phyloP scores from a whole-genome alignment of 2,797 vertebrate genomes.

The Argya squamiceps region DNA sequence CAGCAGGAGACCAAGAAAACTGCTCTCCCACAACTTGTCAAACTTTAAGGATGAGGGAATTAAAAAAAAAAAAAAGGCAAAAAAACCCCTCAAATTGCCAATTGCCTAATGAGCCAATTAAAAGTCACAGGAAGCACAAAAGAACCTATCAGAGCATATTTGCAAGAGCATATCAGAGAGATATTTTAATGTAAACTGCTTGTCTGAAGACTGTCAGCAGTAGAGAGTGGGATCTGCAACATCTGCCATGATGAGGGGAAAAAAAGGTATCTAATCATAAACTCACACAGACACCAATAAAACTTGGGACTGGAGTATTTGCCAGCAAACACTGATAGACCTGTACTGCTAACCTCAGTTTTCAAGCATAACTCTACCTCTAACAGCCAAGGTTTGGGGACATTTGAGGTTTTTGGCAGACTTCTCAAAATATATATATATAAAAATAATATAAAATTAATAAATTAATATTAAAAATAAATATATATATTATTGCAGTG shows the following conservation, averaged over 20 bases:
- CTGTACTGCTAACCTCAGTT: not conserved
- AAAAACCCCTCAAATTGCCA: not conserved
- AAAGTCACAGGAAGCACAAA: not conserved
- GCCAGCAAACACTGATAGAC: not conserved
- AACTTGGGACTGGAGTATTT: not conserved
- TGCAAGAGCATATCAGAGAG: not conserved
- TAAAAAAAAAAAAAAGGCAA: not conserved
- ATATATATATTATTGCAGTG: not conserved
- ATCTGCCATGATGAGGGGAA: not conserved
- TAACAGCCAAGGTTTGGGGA: not conserved
- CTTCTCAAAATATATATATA: no score
- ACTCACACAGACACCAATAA: not conserved
- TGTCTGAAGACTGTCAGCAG: not conserved
- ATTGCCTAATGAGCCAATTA: not conserved
- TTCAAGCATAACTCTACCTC: not conserved
- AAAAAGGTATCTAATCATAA: not conserved
- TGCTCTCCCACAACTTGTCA: not conserved
- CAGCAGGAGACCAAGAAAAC: not conserved
- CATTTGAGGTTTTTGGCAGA: not conserved
- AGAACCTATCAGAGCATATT: not conserved
- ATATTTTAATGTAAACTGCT: not conserved
- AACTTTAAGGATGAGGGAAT: not conserved
- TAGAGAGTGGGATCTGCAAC: not conserved
- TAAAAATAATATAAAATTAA: no score
- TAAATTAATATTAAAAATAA: no score